Base-by-base conservation (phyloP, 2,113 vertebrate genomes). In the Zonotrichia leucophrys region DNA sequence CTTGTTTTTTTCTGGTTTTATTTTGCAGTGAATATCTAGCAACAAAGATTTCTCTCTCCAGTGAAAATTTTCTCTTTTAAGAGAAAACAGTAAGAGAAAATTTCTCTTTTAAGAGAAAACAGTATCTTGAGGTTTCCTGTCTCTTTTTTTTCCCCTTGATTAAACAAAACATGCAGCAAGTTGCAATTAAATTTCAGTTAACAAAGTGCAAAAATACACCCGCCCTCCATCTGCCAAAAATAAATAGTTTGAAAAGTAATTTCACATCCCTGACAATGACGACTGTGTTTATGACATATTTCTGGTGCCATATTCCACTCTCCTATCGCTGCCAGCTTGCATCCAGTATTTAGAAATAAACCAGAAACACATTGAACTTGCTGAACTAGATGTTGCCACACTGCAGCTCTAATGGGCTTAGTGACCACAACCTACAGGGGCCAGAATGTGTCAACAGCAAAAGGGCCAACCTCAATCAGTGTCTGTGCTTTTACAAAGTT, bases 351-450 rank as follows among this genome's bases (percentile, higher is more conserved):
- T 96, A 97, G 97, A 97, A 97, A 96, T 98, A 97, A 98, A 98
- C 97, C 97, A 97, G 95, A 97, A 98, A 96, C 98, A 98, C 97
- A 97, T 94, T 98, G 97, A 97, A 97, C 92, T 98, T 92, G 89
- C 97, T 96, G 91, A 93, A 93, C 93, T 78, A 89, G 95, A 97
- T 97, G 96, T 97, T 98, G 97, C 97, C 98, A 97, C 98, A 96
- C 93, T 72, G 76, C 94, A 95, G 63, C 89, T 90, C 96, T 98
- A 97, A 98, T 98, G 96, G 97, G 97, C 84, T 98, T 97, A 98
- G 97, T 97, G 98, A 98, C 97, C 98, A 97, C 97, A 98, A 91
- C 97, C 96, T 89, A 96, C 96, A 94, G 93, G 95, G 97, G 96
- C 97, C 97, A 97, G 96, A 97, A 94, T 23, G 94, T 97, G 97